These are phyloP conservation scores for Astreopora myriophthalma DNA, from an alignment of 64 coral and sea anemone genomes.

Conservation along the genomic window DNA sequence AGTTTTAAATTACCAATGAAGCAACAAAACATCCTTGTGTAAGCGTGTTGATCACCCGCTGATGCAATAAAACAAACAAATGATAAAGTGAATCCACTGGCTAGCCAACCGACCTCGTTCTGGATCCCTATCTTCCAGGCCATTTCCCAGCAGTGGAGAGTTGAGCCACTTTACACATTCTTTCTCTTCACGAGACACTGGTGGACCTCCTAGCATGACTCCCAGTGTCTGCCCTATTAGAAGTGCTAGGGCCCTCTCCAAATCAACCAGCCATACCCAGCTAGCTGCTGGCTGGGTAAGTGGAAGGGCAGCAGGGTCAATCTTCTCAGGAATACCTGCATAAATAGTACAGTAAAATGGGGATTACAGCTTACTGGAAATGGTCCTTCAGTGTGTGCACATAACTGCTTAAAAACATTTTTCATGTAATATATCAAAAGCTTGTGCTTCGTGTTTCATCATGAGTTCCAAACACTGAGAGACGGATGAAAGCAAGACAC, in stretches of 20 bases:
- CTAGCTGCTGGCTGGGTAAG: constrained; percentile 60
- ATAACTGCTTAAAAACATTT: no score
- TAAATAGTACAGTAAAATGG: neutral
- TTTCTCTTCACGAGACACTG: constrained; percentile 70
- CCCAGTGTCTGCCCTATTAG: constrained; percentile 73
- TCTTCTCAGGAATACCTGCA: constrained; percentile 76
- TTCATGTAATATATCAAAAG: no score
- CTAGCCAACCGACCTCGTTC: constrained; percentile 45
- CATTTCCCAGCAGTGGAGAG: constrained; percentile 69
- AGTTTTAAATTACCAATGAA: neutral
- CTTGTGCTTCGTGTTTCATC: no score
- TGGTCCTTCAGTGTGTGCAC: no score
- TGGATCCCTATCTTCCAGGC: constrained; percentile 72
- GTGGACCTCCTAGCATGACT: constrained; percentile 70
- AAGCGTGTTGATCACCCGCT: neutral
- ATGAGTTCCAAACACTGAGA: no score
- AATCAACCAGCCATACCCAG: constrained; percentile 86
- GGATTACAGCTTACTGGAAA: no score
- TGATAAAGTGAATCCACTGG: no score
- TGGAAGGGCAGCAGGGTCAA: constrained; percentile 76
- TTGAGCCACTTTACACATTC: constrained; percentile 84
- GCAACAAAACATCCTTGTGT: neutral
- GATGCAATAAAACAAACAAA: no score
- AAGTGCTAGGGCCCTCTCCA: constrained; percentile 71
- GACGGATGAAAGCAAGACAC: no score